phyloP scores from a whole-genome alignment of 2,888 invertebrate species.

The Neoascia interrupta region DNA sequence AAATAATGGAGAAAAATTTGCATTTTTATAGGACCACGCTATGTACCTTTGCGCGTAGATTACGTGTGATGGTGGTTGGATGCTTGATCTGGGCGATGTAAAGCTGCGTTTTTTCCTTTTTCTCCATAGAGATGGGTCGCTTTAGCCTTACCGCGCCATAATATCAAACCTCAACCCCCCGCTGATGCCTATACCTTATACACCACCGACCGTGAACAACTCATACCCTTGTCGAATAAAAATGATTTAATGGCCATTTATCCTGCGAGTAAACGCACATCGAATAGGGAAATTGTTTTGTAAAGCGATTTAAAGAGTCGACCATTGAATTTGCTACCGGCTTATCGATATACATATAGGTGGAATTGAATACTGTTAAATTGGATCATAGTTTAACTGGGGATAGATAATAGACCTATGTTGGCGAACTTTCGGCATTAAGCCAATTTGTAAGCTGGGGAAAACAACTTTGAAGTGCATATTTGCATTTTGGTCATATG shows the following conservation, averaged over 20 bases:
- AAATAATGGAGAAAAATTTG: conserved; percentile 64
- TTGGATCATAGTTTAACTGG: conserved; percentile 18
- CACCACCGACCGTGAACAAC: conserved; percentile 18
- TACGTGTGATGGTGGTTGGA: conserved; percentile 3
- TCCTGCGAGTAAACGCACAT: conserved; percentile 20
- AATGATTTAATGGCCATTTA: conserved; percentile 67
- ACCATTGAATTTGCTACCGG: conserved; percentile 48
- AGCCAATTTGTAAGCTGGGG: too few species aligned
- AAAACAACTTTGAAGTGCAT: too few species aligned
- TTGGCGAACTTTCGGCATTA: too few species aligned
- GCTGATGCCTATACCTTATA: not conserved
- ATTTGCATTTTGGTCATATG: too few species aligned
- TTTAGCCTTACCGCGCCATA: not conserved
- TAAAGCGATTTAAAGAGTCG: conserved; percentile 52
- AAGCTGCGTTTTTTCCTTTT: not conserved
- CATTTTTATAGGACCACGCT: conserved; percentile 64
- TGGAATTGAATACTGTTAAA: conserved; percentile 37
- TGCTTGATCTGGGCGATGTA: not conserved
- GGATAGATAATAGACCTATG: too few species aligned
- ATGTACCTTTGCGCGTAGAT: conserved; percentile 34
- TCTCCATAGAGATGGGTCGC: not conserved
- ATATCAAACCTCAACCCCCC: not conserved
- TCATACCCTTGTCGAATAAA: conserved; percentile 35
- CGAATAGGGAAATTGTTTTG: conserved; percentile 53
- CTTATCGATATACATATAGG: conserved; percentile 49